Percentiles rank a stretch among this genome's conserved stretches.
These are phyloP conservation scores for Cheilosia soror DNA, from an alignment of 2,888 invertebrate genomes.

Conservation along the genomic window DNA sequence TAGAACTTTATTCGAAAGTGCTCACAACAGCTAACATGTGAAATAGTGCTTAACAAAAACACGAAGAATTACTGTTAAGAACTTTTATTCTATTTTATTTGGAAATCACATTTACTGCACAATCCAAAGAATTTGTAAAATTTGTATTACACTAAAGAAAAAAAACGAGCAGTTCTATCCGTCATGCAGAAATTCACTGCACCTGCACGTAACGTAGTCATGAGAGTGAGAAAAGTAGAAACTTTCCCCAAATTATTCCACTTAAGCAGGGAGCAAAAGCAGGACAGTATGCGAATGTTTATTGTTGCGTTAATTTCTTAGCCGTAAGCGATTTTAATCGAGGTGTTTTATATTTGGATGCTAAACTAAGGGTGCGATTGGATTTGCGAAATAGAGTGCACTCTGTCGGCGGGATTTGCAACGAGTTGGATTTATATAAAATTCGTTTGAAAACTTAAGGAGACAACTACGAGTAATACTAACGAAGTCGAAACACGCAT, in stretches of 20 bases:
- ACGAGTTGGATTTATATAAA: too few species aligned
- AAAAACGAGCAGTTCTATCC: conserved; percentile 52
- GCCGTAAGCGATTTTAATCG: conserved; percentile 1
- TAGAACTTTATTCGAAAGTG: conserved; percentile 8
- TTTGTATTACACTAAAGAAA: conserved; percentile 24
- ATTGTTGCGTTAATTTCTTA: conserved; percentile 18
- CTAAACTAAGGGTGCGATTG: too few species aligned
- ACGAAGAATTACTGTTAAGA: not conserved
- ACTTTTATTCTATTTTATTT: conserved; percentile 19
- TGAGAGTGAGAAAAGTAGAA: conserved; percentile 58
- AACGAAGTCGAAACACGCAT: too few species aligned
- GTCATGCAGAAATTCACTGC: conserved; percentile 64
- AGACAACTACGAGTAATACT: too few species aligned
- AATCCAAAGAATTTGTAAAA: conserved; percentile 36
- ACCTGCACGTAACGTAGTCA: conserved; percentile 41
- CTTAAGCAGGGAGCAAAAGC: not conserved
- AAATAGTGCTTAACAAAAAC: not conserved
- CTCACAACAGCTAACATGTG: not conserved
- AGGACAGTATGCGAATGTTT: conserved; percentile 10
- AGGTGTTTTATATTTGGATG: not conserved
- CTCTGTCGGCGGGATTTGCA: too few species aligned
- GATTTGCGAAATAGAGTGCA: too few species aligned
- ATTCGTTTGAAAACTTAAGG: too few species aligned
- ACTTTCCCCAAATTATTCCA: conserved; percentile 8
- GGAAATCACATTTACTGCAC: conserved; percentile 53